Evolutionary conservation across 2,888 invertebrate genomes (phyloP).

Genomic region (Synergus umbraculus): DNA sequence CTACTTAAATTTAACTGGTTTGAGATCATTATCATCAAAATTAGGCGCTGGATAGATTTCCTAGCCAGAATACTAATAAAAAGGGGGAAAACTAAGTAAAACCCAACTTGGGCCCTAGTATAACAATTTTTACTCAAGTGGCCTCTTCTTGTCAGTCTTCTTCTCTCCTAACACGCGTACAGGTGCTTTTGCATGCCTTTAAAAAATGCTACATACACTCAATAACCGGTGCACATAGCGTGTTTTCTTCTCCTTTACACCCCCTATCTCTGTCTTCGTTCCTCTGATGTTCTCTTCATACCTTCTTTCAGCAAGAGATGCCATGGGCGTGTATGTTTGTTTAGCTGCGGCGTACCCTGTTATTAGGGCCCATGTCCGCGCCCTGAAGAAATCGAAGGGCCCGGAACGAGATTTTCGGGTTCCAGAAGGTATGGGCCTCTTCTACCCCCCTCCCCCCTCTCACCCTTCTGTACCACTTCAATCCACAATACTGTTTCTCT

Average conservation of each 20-base stretch:
- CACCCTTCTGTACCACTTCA: not conserved
- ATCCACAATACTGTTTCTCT: not conserved
- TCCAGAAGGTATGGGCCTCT: constrained; percentile 44
- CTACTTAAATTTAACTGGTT: too few relatives aligned
- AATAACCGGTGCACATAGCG: not conserved
- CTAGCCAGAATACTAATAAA: too few relatives aligned
- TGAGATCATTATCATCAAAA: too few relatives aligned
- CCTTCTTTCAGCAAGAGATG: constrained; percentile 69
- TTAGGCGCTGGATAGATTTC: too few relatives aligned
- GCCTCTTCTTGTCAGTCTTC: not conserved
- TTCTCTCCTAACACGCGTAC: not conserved
- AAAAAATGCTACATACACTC: not conserved
- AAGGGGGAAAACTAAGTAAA: too few relatives aligned
- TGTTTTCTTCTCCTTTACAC: constrained; percentile 19
- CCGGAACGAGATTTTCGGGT: constrained; percentile 46
- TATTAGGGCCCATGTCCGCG: constrained; percentile 70
- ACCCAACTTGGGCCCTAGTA: too few relatives aligned
- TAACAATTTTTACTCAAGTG: too few relatives aligned
- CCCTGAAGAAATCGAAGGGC: constrained; percentile 63
- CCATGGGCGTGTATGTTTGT: constrained; percentile 78
- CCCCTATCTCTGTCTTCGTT: constrained; percentile 47
- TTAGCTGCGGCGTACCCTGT: constrained; percentile 75
- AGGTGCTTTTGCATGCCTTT: not conserved
- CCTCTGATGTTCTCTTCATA: constrained; percentile 47
- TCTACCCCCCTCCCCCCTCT: constrained; percentile 39